Conservation (phyloP, 2,113 vertebrate species). For the Microtus ochrogaster region DNA sequence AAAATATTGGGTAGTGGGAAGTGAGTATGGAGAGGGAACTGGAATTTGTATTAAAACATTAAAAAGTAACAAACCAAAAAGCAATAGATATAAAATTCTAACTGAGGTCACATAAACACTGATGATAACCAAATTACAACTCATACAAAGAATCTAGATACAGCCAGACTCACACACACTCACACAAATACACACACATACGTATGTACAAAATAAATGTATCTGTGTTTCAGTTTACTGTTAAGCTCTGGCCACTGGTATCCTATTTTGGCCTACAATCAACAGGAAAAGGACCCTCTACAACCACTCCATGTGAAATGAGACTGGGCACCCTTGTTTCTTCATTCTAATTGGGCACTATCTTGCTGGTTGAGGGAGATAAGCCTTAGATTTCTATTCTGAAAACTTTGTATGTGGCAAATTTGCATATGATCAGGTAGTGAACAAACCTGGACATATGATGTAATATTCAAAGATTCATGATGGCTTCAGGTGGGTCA, state of each 20-base stretch:
- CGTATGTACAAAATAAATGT: no score
- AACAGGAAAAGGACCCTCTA: neutral
- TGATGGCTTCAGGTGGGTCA: no score
- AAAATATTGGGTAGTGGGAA: neutral
- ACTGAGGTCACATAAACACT: no score
- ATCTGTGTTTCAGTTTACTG: no score
- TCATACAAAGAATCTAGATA: no score
- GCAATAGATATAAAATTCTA: no score
- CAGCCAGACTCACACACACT: no score
- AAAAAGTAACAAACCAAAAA: no score
- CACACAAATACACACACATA: no score
- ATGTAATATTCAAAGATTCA: rapidly evolving
- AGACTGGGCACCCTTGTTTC: rapidly evolving
- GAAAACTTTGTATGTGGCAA: rapidly evolving
- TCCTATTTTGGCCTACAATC: neutral
- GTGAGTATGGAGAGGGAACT: no score
- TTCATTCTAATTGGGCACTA: neutral
- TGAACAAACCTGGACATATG: rapidly evolving
- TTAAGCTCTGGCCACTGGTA: rapidly evolving
- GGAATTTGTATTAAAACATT: no score
- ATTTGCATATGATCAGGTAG: neutral
- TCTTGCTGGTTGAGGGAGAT: neutral
- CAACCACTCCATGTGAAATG: neutral
- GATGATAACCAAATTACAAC: no score
- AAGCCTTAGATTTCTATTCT: neutral